Evolutionary conservation across 1,140 invertebrate species (phyloP).

Genomic region (Trichomalopsis sarcophagae): DNA sequence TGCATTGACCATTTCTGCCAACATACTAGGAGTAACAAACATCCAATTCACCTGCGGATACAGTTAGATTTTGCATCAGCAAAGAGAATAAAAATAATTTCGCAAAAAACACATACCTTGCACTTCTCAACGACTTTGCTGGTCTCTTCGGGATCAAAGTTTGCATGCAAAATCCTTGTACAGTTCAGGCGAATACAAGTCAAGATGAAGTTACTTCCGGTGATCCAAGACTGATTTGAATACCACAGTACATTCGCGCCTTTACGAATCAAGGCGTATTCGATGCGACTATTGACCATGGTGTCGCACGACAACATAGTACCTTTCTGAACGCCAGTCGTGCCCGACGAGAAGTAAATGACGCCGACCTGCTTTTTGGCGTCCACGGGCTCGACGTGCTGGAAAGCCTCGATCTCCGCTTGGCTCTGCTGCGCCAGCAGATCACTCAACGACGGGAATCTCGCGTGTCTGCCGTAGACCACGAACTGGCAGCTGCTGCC

Average conservation of each 20-base stretch:
- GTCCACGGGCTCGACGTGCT: background rate
- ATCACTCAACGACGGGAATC: conserved; percentile 21
- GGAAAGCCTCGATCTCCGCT: conserved; percentile 26
- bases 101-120: conserved; percentile 37
- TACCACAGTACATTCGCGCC: conserved; percentile 12
- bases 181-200: background rate
- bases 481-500: conserved; percentile 22
- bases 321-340: conserved; percentile 28
- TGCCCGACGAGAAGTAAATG: conserved; percentile 43
- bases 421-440: conserved; percentile 16
- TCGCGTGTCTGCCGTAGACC: background rate
- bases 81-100: background rate
- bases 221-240: conserved; percentile 36
- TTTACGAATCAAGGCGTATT: background rate
- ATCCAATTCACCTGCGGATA: background rate
- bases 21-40: background rate
- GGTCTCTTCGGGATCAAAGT: conserved; percentile 32
- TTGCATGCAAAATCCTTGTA: conserved; percentile 18
- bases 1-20: background rate
- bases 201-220: background rate
- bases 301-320: conserved; percentile 7
- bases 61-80: background rate
- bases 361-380: conserved; percentile 3
- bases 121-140: conserved; percentile 45
- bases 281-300: background rate